Conservation (phyloP, 2,113 vertebrate genomes). For the Todiramphus chloris region DNA sequence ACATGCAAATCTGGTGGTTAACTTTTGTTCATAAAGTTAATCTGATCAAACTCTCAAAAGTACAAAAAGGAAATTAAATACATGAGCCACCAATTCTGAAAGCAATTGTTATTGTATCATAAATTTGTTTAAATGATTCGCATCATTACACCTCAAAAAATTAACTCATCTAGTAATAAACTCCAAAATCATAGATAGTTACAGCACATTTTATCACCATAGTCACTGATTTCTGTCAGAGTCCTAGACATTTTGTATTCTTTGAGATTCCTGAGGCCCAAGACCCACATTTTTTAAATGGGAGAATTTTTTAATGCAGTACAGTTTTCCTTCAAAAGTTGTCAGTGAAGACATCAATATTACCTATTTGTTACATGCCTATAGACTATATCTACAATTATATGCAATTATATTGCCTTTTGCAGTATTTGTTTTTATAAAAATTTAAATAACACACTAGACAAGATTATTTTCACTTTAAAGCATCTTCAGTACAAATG, state of each 20-base stretch:
- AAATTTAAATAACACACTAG: neutral
- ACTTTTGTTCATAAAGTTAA: conserved; percentile 9
- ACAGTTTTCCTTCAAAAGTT: neutral
- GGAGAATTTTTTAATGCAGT: neutral
- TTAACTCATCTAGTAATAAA: neutral
- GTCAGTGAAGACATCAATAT: neutral
- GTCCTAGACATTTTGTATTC: neutral
- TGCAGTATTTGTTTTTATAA: neutral
- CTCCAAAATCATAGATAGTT: neutral
- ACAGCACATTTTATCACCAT: neutral
- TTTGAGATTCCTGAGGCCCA: neutral
- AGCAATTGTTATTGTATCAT: neutral
- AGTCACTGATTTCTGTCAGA: neutral
- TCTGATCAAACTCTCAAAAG: neutral
- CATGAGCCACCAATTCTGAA: neutral
- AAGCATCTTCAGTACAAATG: neutral
- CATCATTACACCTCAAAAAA: conserved; percentile 4
- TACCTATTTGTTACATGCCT: neutral
- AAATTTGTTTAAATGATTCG: conserved; percentile 4
- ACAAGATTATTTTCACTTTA: neutral
- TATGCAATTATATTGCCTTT: neutral
- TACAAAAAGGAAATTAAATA: neutral
- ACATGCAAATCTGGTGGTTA: neutral
- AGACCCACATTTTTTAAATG: neutral
- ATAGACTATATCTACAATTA: neutral